These are phyloP conservation scores for Lithosia quadra DNA, from an alignment of 2,888 invertebrate species.

Conservation along the genomic window DNA sequence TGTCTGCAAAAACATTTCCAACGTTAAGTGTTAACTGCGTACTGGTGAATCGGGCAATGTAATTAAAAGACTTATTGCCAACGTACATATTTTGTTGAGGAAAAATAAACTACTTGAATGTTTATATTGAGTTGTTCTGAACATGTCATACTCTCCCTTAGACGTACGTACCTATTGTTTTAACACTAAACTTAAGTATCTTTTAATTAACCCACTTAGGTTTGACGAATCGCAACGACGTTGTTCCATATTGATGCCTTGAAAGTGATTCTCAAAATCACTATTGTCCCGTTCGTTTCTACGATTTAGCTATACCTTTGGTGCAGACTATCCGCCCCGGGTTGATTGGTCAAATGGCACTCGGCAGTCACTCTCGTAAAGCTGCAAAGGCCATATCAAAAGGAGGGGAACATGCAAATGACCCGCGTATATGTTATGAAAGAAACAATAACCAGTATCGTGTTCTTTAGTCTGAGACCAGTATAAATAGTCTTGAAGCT, in stretches of 20 bases:
- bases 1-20: conserved; percentile 10
- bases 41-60: conserved; percentile 5
- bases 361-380: too few relatives aligned
- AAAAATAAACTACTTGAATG: conserved; percentile 12
- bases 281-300: not conserved
- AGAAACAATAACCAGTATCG: too few relatives aligned
- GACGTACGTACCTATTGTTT: not conserved
- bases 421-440: too few relatives aligned
- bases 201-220: not conserved
- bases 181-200: not conserved
- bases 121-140: not conserved
- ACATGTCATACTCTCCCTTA: not conserved
- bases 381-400: too few relatives aligned
- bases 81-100: conserved; percentile 14
- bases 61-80: conserved; percentile 12
- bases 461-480: too few relatives aligned
- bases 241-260: too few relatives aligned
- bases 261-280: not conserved
- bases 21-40: conserved; percentile 1
- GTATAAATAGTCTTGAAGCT: too few relatives aligned
- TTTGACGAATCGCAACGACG: not conserved
- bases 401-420: too few relatives aligned
- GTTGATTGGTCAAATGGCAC: too few relatives aligned
- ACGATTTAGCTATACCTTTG: not conserved
- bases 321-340: too few relatives aligned